phyloP scores from a whole-genome alignment of 2,113 vertebrate species.

The Hemiscyllium ocellatum region DNA sequence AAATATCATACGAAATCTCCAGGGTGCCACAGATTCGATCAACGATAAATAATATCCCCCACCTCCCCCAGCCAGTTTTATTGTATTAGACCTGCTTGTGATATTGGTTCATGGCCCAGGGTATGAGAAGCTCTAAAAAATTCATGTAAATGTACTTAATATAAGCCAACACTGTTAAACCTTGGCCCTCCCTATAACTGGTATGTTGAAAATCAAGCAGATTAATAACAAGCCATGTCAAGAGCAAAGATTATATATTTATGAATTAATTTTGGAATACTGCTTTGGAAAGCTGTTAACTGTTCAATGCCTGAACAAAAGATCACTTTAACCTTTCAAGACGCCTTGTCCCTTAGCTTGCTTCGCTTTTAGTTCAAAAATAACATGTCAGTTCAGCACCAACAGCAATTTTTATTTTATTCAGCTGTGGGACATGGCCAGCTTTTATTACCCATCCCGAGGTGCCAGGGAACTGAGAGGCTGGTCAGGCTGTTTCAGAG shows the following conservation, averaged over 20 bases:
- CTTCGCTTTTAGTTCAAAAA: not conserved
- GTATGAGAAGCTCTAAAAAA: not conserved
- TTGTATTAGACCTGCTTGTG: not conserved
- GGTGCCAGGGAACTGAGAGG: no score
- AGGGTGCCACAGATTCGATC: slow-evolving; percentile 9
- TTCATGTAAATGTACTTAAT: slow-evolving; percentile 29
- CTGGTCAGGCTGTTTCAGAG: no score
- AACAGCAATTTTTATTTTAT: no score
- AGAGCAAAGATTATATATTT: not conserved
- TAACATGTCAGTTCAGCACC: not conserved
- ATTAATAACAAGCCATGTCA: not conserved
- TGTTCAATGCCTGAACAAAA: not conserved
- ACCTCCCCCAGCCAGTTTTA: not conserved
- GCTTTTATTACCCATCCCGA: no score
- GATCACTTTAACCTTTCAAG: not conserved
- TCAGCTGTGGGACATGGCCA: no score
- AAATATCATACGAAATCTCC: slow-evolving; percentile 21
- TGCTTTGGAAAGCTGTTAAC: not conserved
- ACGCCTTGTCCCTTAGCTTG: not conserved
- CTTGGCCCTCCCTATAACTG: not conserved
- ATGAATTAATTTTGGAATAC: not conserved
- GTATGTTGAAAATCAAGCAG: not conserved
- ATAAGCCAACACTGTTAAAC: not conserved
- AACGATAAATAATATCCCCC: not conserved
- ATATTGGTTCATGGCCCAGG: not conserved